Evolutionary conservation across 2,113 vertebrate genomes (phyloP).

Genomic region (Zosterops japonicus): DNA sequence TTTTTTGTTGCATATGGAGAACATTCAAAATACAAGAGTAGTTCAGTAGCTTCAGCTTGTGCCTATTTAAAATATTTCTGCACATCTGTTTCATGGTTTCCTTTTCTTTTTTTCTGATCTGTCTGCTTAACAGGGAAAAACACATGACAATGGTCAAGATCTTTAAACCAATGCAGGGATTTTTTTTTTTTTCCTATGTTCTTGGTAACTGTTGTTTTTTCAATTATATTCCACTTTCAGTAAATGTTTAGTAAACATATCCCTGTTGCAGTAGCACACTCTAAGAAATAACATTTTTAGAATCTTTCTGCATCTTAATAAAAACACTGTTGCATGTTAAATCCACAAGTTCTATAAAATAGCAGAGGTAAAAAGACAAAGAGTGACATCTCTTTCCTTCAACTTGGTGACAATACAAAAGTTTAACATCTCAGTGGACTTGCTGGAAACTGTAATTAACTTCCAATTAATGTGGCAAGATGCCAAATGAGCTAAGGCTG

Average conservation of each 20-base stretch:
- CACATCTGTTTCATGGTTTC: background rate
- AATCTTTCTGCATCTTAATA: background rate
- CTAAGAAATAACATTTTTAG: background rate
- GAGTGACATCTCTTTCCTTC: background rate
- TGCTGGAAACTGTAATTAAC: constrained; percentile 35
- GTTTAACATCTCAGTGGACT: background rate
- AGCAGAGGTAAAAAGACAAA: background rate
- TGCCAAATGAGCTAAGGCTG: background rate
- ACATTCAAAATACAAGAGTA: background rate
- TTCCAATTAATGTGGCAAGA: constrained; percentile 12
- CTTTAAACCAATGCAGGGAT: background rate
- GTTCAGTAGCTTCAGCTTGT: background rate
- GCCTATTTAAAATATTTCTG: background rate
- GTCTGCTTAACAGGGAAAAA: background rate
- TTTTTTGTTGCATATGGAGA: background rate
- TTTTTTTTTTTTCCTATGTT: background rate
- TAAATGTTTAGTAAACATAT: background rate
- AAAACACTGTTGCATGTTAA: background rate
- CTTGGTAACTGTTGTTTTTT: background rate
- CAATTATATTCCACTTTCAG: background rate
- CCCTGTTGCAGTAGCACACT: background rate
- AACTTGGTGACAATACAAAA: background rate
- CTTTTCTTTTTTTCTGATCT: background rate
- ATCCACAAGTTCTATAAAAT: background rate
- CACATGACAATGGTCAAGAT: background rate